Percentiles rank a stretch among this genome's conserved stretches.
Evolutionary conservation across 2,797 vertebrate genomes (phyloP).

Genomic region (Leucoraja ocellata): DNA sequence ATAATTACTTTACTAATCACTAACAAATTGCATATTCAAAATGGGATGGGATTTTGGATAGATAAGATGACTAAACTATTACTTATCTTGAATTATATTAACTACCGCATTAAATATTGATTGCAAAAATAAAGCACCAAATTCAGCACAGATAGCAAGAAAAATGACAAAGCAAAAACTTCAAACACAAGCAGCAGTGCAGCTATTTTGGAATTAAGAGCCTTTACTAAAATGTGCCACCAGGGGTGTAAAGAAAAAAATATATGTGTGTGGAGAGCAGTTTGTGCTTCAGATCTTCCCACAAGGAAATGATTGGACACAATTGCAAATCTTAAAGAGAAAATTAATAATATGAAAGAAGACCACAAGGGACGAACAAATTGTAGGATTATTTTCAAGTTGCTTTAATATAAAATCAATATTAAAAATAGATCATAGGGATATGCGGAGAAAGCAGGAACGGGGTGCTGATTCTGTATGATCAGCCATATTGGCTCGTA

Average conservation of each 20-base stretch:
- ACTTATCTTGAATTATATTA: background rate
- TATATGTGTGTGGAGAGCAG: background rate
- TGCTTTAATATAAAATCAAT: background rate
- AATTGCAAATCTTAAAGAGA: background rate
- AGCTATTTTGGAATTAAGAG: background rate
- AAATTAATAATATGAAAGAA: background rate
- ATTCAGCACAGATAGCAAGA: background rate
- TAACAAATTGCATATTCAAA: background rate
- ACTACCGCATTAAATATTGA: background rate
- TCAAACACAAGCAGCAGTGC: background rate
- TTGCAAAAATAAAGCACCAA: background rate
- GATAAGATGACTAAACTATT: background rate
- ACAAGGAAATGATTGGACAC: background rate
- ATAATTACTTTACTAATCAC: background rate
- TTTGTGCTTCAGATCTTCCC: background rate
- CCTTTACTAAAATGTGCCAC: background rate
- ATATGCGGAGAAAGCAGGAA: no score
- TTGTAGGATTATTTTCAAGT: background rate
- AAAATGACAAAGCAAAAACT: background rate
- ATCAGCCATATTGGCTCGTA: no score
- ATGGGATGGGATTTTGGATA: background rate
- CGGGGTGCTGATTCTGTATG: no score
- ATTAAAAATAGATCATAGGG: background rate
- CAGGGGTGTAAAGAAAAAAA: background rate
- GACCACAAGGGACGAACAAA: background rate